Conservation (phyloP, 2,888 invertebrate species). For the Trimorus sp. region DNA sequence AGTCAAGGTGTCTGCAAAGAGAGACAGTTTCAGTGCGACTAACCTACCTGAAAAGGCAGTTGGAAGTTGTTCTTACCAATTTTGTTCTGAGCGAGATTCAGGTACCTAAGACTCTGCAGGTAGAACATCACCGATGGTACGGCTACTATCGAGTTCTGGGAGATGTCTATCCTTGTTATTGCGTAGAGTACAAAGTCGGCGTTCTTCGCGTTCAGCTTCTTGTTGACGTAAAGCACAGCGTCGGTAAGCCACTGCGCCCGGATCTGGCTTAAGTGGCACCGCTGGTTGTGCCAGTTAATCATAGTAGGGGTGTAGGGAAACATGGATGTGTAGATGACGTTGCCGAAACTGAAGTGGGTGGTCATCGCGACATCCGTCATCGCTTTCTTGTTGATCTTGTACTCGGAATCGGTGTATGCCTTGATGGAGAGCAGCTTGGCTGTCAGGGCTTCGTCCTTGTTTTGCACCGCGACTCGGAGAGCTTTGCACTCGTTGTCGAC, state of each 20-base stretch:
- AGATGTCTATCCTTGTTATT: slow-evolving; percentile 95
- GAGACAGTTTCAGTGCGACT: not conserved
- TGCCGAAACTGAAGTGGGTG: slow-evolving; percentile 83
- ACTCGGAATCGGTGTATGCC: slow-evolving; percentile 95
- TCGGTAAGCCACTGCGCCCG: slow-evolving; percentile 92
- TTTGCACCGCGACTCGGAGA: slow-evolving; percentile 88
- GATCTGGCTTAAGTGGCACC: slow-evolving; percentile 87
- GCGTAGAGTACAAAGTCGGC: slow-evolving; percentile 92
- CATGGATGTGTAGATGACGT: slow-evolving; percentile 89
- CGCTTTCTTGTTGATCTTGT: slow-evolving; percentile 94
- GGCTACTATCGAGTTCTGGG: slow-evolving; percentile 91
- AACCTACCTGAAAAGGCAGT: too few species aligned
- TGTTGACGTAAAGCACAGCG: slow-evolving; percentile 93
- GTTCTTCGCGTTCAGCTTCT: slow-evolving; percentile 85
- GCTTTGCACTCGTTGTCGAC: slow-evolving; percentile 93
- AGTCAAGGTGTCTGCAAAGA: slow-evolving; percentile 83
- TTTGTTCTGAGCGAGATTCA: slow-evolving; percentile 95
- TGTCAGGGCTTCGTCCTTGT: slow-evolving; percentile 89
- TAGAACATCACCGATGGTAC: slow-evolving; percentile 93
- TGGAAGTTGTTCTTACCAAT: slow-evolving; percentile 57
- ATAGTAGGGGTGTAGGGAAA: slow-evolving; percentile 93
- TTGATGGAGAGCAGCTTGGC: slow-evolving; percentile 93
- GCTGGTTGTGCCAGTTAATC: slow-evolving; percentile 96
- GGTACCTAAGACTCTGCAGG: slow-evolving; percentile 89
- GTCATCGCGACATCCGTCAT: slow-evolving; percentile 86